Evolutionary conservation across 2,113 vertebrate genomes (phyloP), one percentile per base, ranked within the genome.

Genomic region (Prunella himalayana): DNA sequence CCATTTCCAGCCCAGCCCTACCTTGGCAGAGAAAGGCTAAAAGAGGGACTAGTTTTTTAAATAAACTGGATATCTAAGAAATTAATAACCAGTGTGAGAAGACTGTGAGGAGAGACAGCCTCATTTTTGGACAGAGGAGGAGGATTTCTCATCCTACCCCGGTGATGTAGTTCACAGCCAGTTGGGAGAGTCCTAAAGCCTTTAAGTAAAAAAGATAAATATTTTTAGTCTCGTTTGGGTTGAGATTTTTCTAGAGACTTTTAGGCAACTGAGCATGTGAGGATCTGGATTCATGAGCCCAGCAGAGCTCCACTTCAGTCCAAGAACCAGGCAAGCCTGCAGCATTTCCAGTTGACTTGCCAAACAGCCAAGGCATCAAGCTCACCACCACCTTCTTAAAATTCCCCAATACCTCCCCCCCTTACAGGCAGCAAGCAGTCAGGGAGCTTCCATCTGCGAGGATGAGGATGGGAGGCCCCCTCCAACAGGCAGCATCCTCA

Each of bases 271-370:
- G 23, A 49, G 23, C 1, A 0, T 20, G 35, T 76, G 35, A 56
- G 33, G 63, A 53, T 15, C 53, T 60, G 54, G 39, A 80, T 66
- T 72, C n/a, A 44, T 0, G 7, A 56, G 31, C 28, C 39, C 42
- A 53, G 66, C 39, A 66, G 31, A 83, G 27, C 50, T 86, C 42
- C 50, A 37, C 60, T 80, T 72, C 50, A 64, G 11, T 18, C n/a
- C 68, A 77, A 63, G 69, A 57, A 49, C 9, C 4, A 65, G 35
- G 9, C 35, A 71, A 0, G 2, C 33, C 25, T 44, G 21, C 24
- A 42, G 23, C 44, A 28, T 27, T 54, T 88, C 63, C 51, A 72
- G 13, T 0, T 59, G 44, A 81, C 90, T 2, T 0, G 0, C 25
- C 47, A 39, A 79, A 56, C 15, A 90, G 53, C 31, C 3, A 30